phyloP scores from a whole-genome alignment of 1,140 invertebrate species.

The Drosophila pectinifera region DNA sequence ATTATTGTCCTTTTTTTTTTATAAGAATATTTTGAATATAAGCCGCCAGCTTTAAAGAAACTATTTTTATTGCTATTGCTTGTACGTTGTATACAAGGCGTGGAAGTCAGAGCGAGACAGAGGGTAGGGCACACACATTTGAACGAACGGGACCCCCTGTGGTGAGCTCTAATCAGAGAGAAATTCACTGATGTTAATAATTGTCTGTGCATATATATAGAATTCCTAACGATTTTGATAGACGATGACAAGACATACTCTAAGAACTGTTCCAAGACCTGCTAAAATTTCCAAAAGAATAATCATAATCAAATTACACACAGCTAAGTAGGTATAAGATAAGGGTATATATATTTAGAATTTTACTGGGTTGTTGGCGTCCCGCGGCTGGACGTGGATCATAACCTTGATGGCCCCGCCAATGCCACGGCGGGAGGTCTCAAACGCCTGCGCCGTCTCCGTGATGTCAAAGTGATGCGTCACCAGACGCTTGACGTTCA shows the following conservation, averaged over 20 bases:
- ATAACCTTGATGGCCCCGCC: conserved; percentile 95
- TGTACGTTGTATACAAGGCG: too few relatives aligned
- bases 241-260: too few relatives aligned
- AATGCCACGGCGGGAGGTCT: conserved; percentile 89
- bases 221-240: background rate
- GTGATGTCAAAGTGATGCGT: conserved; percentile 96
- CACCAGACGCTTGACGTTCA: conserved; percentile 95
- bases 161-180: too few relatives aligned
- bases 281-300: background rate
- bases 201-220: background rate
- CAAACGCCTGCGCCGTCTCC: conserved; percentile 94
- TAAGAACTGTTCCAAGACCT: background rate
- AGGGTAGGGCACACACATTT: too few relatives aligned
- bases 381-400: conserved; percentile 91
- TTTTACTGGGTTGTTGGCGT: conserved; percentile 85
- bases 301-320: conserved; percentile 4
- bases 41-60: too few relatives aligned
- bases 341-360: conserved; percentile 51
- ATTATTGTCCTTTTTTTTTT: too few relatives aligned
- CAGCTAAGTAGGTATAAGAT: conserved; percentile 23
- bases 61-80: too few relatives aligned
- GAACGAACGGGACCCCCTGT: too few relatives aligned
- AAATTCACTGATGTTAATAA: background rate
- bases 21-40: too few relatives aligned
- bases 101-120: too few relatives aligned